Evolutionary conservation across 2,797 vertebrate genomes (phyloP), one percentile per base, ranked within the genome.

Genomic region (Discoglossus pictus): DNA sequence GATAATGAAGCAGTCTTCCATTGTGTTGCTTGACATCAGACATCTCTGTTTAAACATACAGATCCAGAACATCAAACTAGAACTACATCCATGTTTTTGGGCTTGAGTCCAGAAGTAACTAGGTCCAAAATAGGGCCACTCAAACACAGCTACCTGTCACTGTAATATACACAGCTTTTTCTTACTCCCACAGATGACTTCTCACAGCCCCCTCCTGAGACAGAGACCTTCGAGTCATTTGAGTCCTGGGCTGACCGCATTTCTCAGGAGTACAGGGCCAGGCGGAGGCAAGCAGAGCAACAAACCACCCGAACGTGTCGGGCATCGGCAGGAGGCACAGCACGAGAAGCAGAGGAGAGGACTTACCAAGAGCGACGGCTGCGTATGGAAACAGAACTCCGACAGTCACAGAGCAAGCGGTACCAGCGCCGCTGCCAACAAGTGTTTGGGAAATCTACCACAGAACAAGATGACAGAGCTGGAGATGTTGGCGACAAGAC

Each of bases 181-280:
- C 48, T 53, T 73, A 46, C 20, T 4, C 38, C 13, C 13, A 12
- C 79, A 92, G 92, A 79, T 3, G 89, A 92, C 55, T 86, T 83
- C 53, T 76, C 80, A n/a, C 56, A 79, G 0, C 48, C 87, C 0
- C 82, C 87, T 1, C 84, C 89, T 0, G 89, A 91, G 0, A 80
- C 87, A 0, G 84, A 88, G 55, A 87, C 90, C 52, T 94, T 85
- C 2, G 88, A 84, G 1, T 80, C 85, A 65, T 94, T 85, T 3
- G 88, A 84, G 1, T 80, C 85, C 66, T 93, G 92, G 92, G 85
- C 87, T 0, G 88, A 92, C 25, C 84, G 85, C 0, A 90, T 94
- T 24, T 77, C 88, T 16, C 77, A 1, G 38, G 92, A 96, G 42
- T 92, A 93, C 54, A 83, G 84, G 1, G 56, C 76, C 15, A 92